phyloP scores from a whole-genome alignment of 2,888 invertebrate genomes.

The Hirtodrosophila trivittata region DNA sequence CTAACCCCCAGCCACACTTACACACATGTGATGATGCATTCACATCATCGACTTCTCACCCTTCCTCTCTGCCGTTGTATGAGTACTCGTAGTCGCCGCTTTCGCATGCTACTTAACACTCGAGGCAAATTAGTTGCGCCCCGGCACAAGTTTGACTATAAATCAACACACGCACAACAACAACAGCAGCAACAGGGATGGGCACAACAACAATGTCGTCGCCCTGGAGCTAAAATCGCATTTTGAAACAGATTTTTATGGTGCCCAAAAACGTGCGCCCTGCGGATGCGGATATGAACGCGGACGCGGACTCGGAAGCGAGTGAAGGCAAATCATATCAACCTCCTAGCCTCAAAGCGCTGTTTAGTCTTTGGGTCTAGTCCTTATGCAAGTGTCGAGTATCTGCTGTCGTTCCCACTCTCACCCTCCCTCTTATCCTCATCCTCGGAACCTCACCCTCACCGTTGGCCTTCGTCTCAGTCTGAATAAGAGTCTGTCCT shows the following conservation, averaged over 20 bases:
- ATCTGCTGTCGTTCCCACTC: constrained; percentile 25
- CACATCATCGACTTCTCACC: constrained; percentile 1
- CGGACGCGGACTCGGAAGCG: constrained; percentile 20
- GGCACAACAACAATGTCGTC: constrained; percentile 13
- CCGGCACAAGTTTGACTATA: constrained; percentile 62
- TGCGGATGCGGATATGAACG: constrained; percentile 35
- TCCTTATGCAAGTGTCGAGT: constrained; percentile 21
- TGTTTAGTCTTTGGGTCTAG: neutral
- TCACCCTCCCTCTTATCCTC: neutral
- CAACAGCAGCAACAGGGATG: constrained; percentile 2
- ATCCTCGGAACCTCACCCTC: neutral
- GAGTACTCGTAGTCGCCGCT: neutral
- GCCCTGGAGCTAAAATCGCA: constrained; percentile 11
- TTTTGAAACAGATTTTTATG: constrained; percentile 69
- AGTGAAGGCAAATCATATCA: constrained; percentile 10
- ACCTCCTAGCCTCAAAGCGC: neutral
- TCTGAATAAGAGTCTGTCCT: neutral
- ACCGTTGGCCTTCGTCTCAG: neutral
- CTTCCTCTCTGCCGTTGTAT: neutral
- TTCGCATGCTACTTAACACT: constrained; percentile 68
- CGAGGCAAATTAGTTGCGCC: constrained; percentile 73
- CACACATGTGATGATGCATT: neutral
- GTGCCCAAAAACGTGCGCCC: constrained; percentile 50
- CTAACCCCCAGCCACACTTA: neutral
- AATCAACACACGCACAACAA: constrained; percentile 54